Conservation (phyloP, 2,888 invertebrate genomes). For the Spisula subtruncata region DNA sequence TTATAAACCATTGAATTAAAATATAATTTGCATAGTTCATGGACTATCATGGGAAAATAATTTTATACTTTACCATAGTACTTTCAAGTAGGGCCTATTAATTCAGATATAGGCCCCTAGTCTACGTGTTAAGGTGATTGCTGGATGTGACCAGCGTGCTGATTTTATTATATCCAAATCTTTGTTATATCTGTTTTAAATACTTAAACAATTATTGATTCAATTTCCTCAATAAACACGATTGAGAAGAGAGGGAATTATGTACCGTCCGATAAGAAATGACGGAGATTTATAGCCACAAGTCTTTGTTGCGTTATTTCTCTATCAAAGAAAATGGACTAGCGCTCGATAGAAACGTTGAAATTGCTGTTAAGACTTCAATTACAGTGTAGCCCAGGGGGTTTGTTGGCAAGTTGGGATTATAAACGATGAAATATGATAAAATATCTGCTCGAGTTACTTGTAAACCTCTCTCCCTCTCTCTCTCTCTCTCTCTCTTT, state of each 20-base stretch:
- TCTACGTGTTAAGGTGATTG: conserved; percentile 13
- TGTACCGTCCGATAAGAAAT: conserved; percentile 27
- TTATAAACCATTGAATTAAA: neutral
- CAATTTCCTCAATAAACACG: conserved; percentile 56
- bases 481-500: too few species aligned
- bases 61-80: neutral
- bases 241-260: neutral
- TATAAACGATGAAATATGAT: conserved; percentile 39
- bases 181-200: conserved; percentile 44
- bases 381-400: conserved; percentile 40
- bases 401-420: conserved; percentile 31
- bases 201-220: conserved; percentile 46
- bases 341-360: conserved; percentile 28
- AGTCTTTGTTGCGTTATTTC: conserved; percentile 33
- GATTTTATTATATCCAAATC: too few species aligned
- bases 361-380: conserved; percentile 45
- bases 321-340: conserved; percentile 48
- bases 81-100: neutral
- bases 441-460: conserved; percentile 24
- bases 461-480: conserved; percentile 23
- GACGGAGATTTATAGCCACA: conserved; percentile 23
- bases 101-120: neutral
- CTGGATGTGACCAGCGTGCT: conserved; percentile 18
- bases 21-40: neutral
- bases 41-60: neutral